A percentile compares a stretch with the other conserved stretches of the same genome.
Evolutionary conservation across 2,113 vertebrate genomes (phyloP).

Genomic region (Vicugna pacos): DNA sequence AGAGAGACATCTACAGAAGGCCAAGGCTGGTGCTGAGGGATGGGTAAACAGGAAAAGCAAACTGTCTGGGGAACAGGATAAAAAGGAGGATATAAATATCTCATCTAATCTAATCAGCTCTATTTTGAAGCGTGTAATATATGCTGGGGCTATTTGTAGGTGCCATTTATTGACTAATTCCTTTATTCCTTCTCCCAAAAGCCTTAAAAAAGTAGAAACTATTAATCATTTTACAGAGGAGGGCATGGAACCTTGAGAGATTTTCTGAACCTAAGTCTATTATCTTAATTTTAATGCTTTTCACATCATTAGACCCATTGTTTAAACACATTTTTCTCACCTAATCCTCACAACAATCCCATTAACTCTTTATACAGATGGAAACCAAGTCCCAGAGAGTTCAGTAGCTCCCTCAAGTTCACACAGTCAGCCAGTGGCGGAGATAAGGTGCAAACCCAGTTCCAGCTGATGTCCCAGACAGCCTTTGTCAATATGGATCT

Average conservation of each 20-base stretch:
- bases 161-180: neutral
- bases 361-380: neutral
- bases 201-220: constrained; percentile 34
- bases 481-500: neutral
- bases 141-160: neutral
- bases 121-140: neutral
- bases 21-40: no score
- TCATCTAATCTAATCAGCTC: neutral
- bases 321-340: neutral
- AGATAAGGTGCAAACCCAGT: neutral
- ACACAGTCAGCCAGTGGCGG: neutral
- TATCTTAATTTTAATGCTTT: constrained; percentile 46
- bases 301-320: neutral
- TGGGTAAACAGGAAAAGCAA: neutral
- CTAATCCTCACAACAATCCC: neutral
- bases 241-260: neutral
- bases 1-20: neutral
- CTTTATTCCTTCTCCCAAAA: neutral
- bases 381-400: neutral
- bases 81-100: neutral
- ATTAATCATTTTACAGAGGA: constrained; percentile 34
- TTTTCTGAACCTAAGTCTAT: constrained; percentile 29
- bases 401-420: neutral
- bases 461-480: neutral
- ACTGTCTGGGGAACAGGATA: neutral